phyloP scores from a whole-genome alignment of 2,797 vertebrate species.

The Catamblyrhynchus diadema region DNA sequence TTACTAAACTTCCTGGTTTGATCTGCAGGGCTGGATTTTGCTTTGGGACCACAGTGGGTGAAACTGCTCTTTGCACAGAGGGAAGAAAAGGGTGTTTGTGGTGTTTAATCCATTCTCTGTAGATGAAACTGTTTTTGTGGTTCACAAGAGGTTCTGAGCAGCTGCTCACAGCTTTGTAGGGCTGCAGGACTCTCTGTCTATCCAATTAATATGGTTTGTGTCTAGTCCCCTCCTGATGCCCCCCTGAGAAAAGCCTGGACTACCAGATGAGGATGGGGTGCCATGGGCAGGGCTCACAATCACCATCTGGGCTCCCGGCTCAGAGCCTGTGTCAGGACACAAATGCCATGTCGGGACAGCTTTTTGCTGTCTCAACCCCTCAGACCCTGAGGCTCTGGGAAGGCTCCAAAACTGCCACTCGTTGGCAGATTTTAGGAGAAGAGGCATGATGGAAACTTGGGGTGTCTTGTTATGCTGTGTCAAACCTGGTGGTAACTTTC shows the following conservation, averaged over 20 bases:
- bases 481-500: background rate
- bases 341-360: accelerated
- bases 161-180: background rate
- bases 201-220: slow-evolving; percentile 31
- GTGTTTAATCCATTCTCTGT: background rate
- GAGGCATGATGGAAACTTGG: background rate
- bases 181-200: background rate
- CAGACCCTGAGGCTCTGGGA: accelerated
- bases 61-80: background rate
- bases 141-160: slow-evolving; percentile 1
- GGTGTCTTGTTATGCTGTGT: background rate
- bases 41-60: background rate
- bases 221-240: background rate
- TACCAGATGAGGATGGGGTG: accelerated
- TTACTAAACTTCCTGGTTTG: slow-evolving; percentile 30
- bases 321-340: accelerated
- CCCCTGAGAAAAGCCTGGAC: background rate
- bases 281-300: background rate
- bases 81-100: background rate
- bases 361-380: background rate
- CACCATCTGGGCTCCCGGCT: background rate
- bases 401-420: background rate
- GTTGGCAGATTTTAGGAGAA: background rate
- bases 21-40: background rate
- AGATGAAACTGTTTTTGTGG: background rate